Evolutionary conservation across 37 sponge, comb jelly and placozoan species (phyloP).

Genomic region (Crambe crambe): DNA sequence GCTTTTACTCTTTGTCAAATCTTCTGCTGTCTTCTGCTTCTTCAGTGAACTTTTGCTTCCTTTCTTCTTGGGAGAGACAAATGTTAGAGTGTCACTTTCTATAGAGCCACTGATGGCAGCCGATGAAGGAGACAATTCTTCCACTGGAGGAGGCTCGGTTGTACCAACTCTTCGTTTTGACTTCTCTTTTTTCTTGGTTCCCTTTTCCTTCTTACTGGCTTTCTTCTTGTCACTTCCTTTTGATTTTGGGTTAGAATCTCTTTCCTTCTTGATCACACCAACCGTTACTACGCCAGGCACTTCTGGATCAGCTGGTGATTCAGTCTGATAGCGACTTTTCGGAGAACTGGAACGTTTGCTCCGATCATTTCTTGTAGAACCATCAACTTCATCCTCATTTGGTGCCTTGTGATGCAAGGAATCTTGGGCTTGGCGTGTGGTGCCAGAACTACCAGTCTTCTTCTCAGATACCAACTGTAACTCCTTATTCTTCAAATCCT

Average conservation of each 20-base stretch:
- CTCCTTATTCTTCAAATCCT: background rate
- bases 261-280: background rate
- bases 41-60: background rate
- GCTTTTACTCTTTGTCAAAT: constrained; percentile 7
- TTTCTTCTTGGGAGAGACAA: background rate
- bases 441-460: background rate
- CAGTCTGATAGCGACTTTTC: background rate
- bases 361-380: background rate
- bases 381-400: background rate
- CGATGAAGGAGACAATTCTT: background rate
- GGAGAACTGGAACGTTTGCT: background rate
- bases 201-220: background rate
- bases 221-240: background rate
- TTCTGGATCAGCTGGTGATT: background rate
- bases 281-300: background rate
- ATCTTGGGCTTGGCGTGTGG: background rate
- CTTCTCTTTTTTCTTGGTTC: constrained; percentile 1
- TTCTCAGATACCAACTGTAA: background rate
- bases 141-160: background rate
- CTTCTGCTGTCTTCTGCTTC: background rate
- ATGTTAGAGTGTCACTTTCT: background rate
- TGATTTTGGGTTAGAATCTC: background rate
- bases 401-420: background rate
- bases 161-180: background rate
- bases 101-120: background rate